Evolutionary conservation across 2,113 vertebrate species (phyloP).

Genomic region (Hymenochirus boettgeri): DNA sequence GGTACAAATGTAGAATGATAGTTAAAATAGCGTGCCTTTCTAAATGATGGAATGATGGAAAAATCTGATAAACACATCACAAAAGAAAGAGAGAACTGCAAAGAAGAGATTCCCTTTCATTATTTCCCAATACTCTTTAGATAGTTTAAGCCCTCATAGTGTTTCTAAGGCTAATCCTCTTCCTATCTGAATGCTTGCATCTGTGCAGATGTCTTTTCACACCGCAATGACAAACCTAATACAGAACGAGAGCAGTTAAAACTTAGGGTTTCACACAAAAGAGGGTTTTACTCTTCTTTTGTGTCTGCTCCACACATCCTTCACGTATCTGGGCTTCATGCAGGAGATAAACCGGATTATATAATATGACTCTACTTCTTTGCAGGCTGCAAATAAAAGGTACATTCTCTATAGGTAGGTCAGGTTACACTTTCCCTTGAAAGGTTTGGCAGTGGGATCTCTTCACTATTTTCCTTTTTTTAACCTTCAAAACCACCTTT

Average conservation of each 20-base stretch:
- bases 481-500: background rate
- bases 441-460: constrained; percentile 54
- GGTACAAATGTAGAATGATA: no score
- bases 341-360: constrained; percentile 62
- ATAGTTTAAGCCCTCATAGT: constrained; percentile 1
- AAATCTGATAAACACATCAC: no score
- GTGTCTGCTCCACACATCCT: constrained; percentile 34
- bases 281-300: constrained; percentile 30
- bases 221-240: constrained; percentile 51
- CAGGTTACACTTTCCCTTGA: constrained; percentile 59
- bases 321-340: constrained; percentile 46
- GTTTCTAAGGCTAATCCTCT: constrained; percentile 34
- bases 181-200: constrained; percentile 29
- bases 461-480: constrained; percentile 33
- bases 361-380: constrained; percentile 55
- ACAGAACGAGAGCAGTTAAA: constrained; percentile 58
- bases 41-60: no score
- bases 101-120: constrained; percentile 25
- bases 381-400: constrained; percentile 50
- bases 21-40: no score
- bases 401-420: constrained; percentile 56
- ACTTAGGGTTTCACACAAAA: constrained; percentile 42
- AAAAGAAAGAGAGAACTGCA: background rate
- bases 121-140: constrained; percentile 2
- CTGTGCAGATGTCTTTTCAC: constrained; percentile 41